Conservation (phyloP, 2,113 vertebrate genomes). For the Channa argus region DNA sequence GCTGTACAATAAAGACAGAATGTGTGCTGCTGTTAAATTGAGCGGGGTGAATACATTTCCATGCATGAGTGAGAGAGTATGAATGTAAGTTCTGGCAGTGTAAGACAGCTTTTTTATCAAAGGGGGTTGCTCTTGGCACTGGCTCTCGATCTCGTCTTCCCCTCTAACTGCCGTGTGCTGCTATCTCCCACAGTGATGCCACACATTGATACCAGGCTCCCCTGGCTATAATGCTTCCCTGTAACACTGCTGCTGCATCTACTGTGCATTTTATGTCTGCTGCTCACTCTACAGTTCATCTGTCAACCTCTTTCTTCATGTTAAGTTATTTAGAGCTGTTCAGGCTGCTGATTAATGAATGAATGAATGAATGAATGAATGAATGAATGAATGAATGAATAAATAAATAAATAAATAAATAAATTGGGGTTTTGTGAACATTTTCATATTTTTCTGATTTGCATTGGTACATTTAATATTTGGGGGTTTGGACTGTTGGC, state of each 20-base stretch:
- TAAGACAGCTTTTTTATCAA: constrained; percentile 59
- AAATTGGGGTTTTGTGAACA: no score
- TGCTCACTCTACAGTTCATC: constrained; percentile 26
- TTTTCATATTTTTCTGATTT: no score
- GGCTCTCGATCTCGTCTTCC: constrained; percentile 66
- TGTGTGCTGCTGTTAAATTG: constrained; percentile 45
- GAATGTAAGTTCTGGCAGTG: constrained; percentile 52
- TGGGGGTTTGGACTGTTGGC: no score
- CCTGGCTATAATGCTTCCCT: constrained; percentile 28
- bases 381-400: no score
- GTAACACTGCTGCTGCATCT: constrained; percentile 29
- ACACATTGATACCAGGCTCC: constrained; percentile 53
- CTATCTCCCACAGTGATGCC: constrained; percentile 62
- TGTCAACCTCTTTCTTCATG: constrained; percentile 18
- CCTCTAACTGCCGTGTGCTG: constrained; percentile 57
- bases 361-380: no score
- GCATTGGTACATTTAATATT: no score
- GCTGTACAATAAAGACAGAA: constrained; percentile 38
- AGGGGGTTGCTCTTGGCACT: constrained; percentile 57
- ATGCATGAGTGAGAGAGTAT: constrained; percentile 51
- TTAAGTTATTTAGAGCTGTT: background rate
- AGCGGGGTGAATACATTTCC: constrained; percentile 46
- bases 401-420: no score
- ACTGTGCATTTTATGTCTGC: constrained; percentile 27
- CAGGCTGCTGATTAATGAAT: background rate